These are phyloP conservation scores for Eudemis profundana DNA, from an alignment of 2,888 invertebrate genomes.

Conservation along the genomic window DNA sequence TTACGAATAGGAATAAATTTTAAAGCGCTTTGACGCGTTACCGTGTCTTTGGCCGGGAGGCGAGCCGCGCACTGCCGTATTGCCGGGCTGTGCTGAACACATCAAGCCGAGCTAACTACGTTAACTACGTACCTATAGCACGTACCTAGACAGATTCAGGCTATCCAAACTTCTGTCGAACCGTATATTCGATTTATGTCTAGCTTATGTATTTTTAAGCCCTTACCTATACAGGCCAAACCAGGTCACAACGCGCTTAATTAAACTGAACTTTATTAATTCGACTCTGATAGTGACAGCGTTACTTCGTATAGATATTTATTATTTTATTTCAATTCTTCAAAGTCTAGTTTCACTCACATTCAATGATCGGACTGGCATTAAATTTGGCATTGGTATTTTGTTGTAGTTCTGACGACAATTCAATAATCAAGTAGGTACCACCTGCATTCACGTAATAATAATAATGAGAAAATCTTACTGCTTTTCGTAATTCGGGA, in stretches of 20 bases:
- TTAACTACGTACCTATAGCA: slow-evolving; percentile 30
- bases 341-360: no score
- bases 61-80: slow-evolving; percentile 64
- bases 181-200: slow-evolving; percentile 14
- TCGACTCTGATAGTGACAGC: no score
- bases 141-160: slow-evolving; percentile 42
- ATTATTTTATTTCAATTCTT: no score
- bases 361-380: no score
- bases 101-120: slow-evolving; percentile 37
- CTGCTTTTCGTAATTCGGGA: no score
- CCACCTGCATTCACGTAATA: no score
- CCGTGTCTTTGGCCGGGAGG: slow-evolving; percentile 33
- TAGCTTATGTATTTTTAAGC: slow-evolving; percentile 18
- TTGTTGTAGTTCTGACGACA: no score
- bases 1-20: slow-evolving; percentile 30
- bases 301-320: no score
- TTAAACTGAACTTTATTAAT: no score
- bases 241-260: slow-evolving; percentile 7
- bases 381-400: no score
- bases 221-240: slow-evolving; percentile 1
- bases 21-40: slow-evolving; percentile 26
- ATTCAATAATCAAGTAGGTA: no score
- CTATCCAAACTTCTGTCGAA: slow-evolving; percentile 36
- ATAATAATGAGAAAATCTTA: no score
- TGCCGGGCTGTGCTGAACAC: slow-evolving; percentile 44